Conservation (phyloP, 2,113 vertebrate genomes). For the Microtus ochrogaster region DNA sequence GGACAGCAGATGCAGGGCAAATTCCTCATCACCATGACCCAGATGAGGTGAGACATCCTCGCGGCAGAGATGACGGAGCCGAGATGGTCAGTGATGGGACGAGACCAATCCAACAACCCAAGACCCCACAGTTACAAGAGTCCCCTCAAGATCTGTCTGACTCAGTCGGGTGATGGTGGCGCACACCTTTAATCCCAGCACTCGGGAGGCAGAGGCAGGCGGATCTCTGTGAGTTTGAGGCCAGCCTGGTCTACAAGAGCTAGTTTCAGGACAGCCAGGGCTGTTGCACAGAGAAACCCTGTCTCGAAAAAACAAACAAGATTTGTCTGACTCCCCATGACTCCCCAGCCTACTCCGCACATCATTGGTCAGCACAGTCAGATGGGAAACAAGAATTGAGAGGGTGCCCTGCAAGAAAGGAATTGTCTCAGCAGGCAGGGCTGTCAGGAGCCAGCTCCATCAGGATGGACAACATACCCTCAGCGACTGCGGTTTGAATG, state of each 20-base stretch:
- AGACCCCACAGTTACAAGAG: background rate
- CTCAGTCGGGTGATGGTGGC: background rate
- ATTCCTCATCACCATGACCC: background rate
- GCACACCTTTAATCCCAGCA: no score
- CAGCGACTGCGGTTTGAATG: background rate
- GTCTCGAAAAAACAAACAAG: no score
- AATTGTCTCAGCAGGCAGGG: background rate
- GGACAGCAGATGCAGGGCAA: background rate
- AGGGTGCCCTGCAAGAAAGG: no score
- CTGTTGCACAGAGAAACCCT: no score
- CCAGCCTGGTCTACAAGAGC: no score
- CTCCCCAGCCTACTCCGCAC: background rate
- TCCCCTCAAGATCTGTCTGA: background rate
- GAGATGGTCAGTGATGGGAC: fast-evolving
- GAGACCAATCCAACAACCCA: background rate
- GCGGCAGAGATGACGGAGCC: background rate
- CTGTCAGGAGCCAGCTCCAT: background rate
- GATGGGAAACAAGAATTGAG: background rate
- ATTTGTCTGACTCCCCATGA: background rate
- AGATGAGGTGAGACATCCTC: no score
- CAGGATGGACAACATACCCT: background rate
- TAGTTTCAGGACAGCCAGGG: no score
- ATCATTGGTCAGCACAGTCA: background rate
- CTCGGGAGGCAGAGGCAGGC: no score
- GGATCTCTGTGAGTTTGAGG: no score